phyloP scores from a whole-genome alignment of 2,797 vertebrate species.

The Molossus molossus region DNA sequence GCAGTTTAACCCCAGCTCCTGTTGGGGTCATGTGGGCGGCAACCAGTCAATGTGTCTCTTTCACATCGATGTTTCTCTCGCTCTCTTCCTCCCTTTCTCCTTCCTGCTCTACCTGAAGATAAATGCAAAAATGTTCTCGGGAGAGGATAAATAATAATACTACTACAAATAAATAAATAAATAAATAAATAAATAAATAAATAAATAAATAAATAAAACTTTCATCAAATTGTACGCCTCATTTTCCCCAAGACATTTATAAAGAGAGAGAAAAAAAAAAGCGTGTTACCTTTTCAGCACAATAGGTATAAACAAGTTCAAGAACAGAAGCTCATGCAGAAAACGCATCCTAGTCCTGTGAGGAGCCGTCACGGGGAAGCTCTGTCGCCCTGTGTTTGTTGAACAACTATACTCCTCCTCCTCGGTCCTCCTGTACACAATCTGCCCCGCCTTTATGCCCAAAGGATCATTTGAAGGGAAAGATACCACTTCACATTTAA shows the following conservation, averaged over 20 bases:
- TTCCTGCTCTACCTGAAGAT: too few species aligned
- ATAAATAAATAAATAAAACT: neutral
- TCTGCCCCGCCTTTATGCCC: conserved; percentile 27
- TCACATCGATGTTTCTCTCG: too few species aligned
- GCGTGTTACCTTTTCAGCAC: conserved; percentile 36
- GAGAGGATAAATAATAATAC: too few species aligned
- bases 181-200: too few species aligned
- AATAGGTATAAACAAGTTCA: neutral
- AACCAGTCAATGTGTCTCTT: too few species aligned
- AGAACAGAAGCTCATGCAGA: neutral
- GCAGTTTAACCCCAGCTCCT: too few species aligned
- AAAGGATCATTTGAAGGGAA: conserved; percentile 50
- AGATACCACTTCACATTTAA: conserved; percentile 45
- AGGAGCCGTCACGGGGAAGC: neutral
- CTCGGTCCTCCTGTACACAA: neutral
- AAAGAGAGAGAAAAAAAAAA: conserved; percentile 4
- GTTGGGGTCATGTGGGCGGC: too few species aligned
- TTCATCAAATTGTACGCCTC: neutral
- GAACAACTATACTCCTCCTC: neutral
- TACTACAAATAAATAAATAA: too few species aligned
- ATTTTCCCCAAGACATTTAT: neutral
- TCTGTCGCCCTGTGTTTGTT: neutral
- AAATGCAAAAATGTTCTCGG: too few species aligned
- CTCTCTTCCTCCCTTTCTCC: too few species aligned
- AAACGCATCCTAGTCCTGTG: neutral